Evolutionary conservation across 2,113 vertebrate genomes (phyloP), one percentile per base, ranked within the genome.

Genomic region (Poeciliopsis turrubarensis): DNA sequence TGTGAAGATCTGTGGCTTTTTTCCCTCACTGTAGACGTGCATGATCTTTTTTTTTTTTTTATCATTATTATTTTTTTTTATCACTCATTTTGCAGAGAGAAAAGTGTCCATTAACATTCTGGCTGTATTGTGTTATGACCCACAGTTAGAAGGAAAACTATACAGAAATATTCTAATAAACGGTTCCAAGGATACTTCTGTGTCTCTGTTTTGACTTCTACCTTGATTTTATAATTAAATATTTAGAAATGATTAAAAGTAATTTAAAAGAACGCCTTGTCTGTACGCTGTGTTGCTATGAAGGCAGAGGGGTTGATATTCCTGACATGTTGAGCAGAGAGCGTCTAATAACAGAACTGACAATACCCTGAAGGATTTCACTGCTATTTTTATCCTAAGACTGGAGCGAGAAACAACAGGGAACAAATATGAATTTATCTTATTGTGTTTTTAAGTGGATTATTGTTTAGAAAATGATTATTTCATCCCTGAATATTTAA

Each of bases 161-260:
- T 78, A 77, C 78, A 64, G 62, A 80, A 89, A 89, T 75, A 73
- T 87, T 85, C 74, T 86, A 94, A 94, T 95, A 94, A 94, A 95
- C 37, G 0, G 62, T 90, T 82, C 26, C 79, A 80, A 86, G 77
- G 83, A 71, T 63, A 72, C 14, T 61, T 75, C 1, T 5, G 26
- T 84, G 57, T 70, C 60, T 60, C 77, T 7, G 2, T 9, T 15
- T 2, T 70, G 31, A 22, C 0, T 32, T 39, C 17, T 17, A 32
- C 3, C 4, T 14, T 60, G 25, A 64, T 1, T 73, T 57, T 22
- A 2, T 0, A 11, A 11, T 60, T 4, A 34, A 34, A 64, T 25
- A 7, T 1, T 41, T 22, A 3, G 22, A 32, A n/a, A 34, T 34
- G 13, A 10, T 15, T 22, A 17, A 15, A 5, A 17, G 22, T 68